Percentiles rank a stretch among this genome's conserved stretches.
Conservation (phyloP, 2,888 invertebrate genomes). For the Pammene aurita region DNA sequence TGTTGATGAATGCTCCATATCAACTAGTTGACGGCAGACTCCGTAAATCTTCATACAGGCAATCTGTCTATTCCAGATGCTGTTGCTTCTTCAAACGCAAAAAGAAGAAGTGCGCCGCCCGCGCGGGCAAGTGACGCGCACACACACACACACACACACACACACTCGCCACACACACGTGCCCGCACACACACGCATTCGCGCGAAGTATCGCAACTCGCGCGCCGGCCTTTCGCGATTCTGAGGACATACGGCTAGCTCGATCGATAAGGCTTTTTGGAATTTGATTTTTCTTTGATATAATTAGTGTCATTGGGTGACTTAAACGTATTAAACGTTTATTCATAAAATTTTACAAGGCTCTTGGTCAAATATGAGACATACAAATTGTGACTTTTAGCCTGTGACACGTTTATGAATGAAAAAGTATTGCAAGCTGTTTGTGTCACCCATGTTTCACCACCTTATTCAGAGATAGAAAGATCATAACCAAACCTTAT, state of each 20-base stretch:
- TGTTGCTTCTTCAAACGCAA: conserved; percentile 99
- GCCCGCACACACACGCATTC: neutral
- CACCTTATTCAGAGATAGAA: neutral
- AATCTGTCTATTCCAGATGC: conserved; percentile 90
- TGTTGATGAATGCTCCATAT: neutral
- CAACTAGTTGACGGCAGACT: conserved; percentile 74
- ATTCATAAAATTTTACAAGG: too few species aligned
- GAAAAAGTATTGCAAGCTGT: too few species aligned
- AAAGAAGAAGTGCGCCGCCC: conserved; percentile 97
- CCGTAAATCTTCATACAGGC: conserved; percentile 81
- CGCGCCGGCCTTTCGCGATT: neutral
- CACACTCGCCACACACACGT: conserved; percentile 38
- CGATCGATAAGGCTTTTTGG: neutral
- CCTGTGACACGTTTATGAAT: too few species aligned
- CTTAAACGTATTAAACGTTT: neutral
- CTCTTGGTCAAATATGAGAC: too few species aligned
- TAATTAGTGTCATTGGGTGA: neutral
- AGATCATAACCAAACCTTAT: neutral
- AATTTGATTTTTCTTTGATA: neutral
- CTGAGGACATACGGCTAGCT: neutral
- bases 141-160: conserved; percentile 51
- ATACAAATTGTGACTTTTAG: too few species aligned
- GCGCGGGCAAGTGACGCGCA: conserved; percentile 94
- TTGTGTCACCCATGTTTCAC: too few species aligned
- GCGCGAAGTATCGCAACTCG: neutral